A percentile compares a stretch with the other conserved stretches of the same genome.
Evolutionary conservation across 1,140 invertebrate genomes (phyloP).

Genomic region (Pseudomyrmex dendroicus): DNA sequence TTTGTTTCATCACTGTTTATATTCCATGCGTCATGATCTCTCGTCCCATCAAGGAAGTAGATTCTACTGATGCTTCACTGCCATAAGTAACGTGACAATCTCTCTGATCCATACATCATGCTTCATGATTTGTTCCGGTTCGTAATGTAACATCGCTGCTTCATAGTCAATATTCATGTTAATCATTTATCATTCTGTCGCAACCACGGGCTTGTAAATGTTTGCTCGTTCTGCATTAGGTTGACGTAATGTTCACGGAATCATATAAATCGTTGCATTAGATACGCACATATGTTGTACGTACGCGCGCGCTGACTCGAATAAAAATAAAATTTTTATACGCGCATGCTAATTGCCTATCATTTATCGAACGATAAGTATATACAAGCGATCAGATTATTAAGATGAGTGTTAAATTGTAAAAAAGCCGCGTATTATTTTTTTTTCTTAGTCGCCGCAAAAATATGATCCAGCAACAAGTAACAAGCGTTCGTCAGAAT

Average conservation of each 20-base stretch:
- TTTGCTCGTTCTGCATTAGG: constrained; percentile 26
- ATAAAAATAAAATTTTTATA: neutral
- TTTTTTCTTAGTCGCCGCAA: too few species aligned
- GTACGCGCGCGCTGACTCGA: neutral
- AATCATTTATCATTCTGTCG: constrained; percentile 78
- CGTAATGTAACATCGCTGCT: constrained; percentile 58
- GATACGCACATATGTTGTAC: neutral
- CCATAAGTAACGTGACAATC: constrained; percentile 21
- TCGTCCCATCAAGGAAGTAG: neutral
- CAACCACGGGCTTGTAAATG: constrained; percentile 49
- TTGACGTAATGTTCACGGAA: constrained; percentile 52
- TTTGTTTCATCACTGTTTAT: neutral
- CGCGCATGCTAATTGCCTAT: neutral
- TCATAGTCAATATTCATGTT: constrained; percentile 78
- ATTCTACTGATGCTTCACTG: constrained; percentile 5
- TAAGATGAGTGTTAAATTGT: too few species aligned
- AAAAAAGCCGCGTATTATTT: too few species aligned
- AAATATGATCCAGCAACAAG: too few species aligned
- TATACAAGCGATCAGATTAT: neutral
- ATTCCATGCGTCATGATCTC: neutral
- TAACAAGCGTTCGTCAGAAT: too few species aligned
- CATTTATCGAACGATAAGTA: neutral
- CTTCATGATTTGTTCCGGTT: constrained; percentile 67
- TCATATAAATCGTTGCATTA: constrained; percentile 22
- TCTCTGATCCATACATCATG: constrained; percentile 56